phyloP scores from a whole-genome alignment of 2,797 vertebrate species.

The Alauda arvensis region DNA sequence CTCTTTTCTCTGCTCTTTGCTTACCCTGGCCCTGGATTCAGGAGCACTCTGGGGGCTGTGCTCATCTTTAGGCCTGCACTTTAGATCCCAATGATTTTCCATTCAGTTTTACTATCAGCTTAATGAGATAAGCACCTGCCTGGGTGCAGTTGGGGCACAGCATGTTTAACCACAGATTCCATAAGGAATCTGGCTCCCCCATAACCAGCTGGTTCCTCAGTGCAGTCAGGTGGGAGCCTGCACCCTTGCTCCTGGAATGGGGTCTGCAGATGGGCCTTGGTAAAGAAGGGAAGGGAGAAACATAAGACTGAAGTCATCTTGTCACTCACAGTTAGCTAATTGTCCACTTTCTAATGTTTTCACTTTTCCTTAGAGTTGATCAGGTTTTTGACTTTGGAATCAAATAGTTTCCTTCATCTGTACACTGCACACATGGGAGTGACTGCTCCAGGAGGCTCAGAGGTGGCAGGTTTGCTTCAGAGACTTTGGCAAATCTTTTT shows the following conservation, averaged over 20 bases:
- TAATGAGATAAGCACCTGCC: not conserved
- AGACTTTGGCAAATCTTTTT: not conserved
- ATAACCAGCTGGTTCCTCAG: not conserved
- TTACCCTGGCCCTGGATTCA: constrained; percentile 48
- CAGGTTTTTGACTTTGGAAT: not conserved
- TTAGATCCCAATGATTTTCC: not conserved
- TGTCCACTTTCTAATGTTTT: not conserved
- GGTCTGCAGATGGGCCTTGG: not conserved
- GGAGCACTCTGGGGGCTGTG: not conserved
- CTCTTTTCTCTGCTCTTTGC: constrained; percentile 53
- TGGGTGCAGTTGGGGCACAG: not conserved
- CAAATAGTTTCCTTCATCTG: not conserved
- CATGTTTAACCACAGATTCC: not conserved
- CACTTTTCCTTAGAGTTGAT: not conserved
- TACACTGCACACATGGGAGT: not conserved
- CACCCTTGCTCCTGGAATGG: not conserved
- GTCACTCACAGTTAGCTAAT: not conserved
- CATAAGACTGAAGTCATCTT: not conserved
- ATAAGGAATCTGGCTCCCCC: not conserved
- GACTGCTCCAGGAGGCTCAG: not conserved
- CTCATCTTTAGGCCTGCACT: not conserved
- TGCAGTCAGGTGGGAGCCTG: not conserved
- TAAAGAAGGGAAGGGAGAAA: not conserved
- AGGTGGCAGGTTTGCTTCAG: not conserved
- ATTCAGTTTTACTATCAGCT: not conserved